Percentiles rank a stretch among this genome's conserved stretches.
These are phyloP conservation scores for Upupa epops DNA, from an alignment of 2,113 vertebrate species.

Conservation along the genomic window DNA sequence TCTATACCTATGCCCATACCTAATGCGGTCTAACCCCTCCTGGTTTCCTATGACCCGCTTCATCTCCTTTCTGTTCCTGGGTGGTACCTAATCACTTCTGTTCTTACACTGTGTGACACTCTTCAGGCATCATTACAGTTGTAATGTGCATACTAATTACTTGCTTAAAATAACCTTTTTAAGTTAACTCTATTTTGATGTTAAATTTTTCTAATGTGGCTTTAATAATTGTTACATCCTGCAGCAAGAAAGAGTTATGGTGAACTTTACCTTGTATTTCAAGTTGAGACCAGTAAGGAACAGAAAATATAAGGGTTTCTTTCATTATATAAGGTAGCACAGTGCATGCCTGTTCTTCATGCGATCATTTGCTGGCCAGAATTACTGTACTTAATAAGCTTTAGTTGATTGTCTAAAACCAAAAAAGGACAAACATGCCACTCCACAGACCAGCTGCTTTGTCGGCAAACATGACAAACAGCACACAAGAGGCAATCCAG, in stretches of 20 bases:
- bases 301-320: background rate
- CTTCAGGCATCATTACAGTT: accelerated
- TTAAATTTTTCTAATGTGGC: background rate
- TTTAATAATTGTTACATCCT: background rate
- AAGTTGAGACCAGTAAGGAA: background rate
- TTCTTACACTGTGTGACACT: background rate
- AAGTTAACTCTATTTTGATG: background rate
- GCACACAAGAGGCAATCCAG: background rate
- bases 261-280: background rate
- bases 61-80: background rate
- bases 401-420: background rate
- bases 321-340: background rate
- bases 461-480: background rate
- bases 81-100: background rate
- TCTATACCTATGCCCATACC: background rate
- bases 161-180: background rate
- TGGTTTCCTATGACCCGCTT: background rate
- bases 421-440: background rate
- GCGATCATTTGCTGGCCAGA: background rate
- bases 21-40: background rate
- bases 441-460: background rate
- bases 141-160: background rate
- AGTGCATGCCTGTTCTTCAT: background rate
- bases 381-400: background rate
- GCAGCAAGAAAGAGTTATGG: background rate